Evolutionary conservation across 1,140 invertebrate species (phyloP).

Genomic region (Ostrea denselamellosa): DNA sequence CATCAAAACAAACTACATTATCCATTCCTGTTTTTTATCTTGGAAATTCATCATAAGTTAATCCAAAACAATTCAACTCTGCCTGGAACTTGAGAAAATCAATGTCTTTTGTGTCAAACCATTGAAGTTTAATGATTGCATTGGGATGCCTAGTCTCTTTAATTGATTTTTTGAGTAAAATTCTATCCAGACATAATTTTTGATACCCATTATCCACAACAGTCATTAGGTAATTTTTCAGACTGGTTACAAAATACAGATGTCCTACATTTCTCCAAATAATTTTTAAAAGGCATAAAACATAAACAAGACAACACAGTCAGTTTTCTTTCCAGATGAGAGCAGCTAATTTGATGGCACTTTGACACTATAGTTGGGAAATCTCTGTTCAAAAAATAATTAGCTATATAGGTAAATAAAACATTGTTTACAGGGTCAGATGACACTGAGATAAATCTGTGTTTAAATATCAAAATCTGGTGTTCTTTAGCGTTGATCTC

Average conservation of each 20-base stretch:
- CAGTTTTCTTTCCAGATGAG: conserved; percentile 3
- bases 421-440: conserved; percentile 9
- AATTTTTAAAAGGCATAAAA: conserved; percentile 10
- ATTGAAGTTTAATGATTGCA: conserved; percentile 22
- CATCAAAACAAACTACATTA: neutral
- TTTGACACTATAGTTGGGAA: neutral
- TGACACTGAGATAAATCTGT: neutral
- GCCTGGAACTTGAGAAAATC: conserved; percentile 5
- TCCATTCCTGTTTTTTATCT: neutral
- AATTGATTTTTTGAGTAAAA: conserved; percentile 29
- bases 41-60: neutral
- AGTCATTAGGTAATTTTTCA: neutral
- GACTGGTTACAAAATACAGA: neutral
- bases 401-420: neutral
- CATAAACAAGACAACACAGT: neutral
- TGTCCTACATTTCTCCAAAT: neutral
- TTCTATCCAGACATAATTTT: neutral
- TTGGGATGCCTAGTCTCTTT: neutral
- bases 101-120: conserved; percentile 26
- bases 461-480: neutral
- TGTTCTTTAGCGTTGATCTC: neutral
- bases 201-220: neutral
- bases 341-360: neutral
- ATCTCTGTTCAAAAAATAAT: neutral
- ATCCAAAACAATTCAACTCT: neutral